phyloP scores from a whole-genome alignment of 2,888 invertebrate species.

The Argynnis bischoffii region DNA sequence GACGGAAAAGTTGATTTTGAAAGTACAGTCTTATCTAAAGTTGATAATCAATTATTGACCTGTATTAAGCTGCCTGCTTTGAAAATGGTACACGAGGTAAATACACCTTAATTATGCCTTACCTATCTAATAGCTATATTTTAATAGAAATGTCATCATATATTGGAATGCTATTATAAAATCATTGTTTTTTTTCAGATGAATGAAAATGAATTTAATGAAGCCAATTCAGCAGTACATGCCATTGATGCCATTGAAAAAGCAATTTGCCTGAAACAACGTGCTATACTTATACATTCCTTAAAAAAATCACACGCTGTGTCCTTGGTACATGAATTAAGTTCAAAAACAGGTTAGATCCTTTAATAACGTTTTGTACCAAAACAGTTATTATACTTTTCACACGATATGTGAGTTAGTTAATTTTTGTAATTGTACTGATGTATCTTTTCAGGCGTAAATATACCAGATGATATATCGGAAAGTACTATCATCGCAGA shows the following conservation, averaged over 20 bases:
- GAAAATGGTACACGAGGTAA: conserved; percentile 14
- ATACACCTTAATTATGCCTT: too few species aligned
- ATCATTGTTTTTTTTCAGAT: not conserved
- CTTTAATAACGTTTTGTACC: not conserved
- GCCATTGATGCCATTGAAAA: conserved; percentile 23
- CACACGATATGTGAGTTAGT: not conserved
- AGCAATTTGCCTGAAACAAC: conserved; percentile 28
- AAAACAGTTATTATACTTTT: not conserved
- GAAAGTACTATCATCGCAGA: conserved; percentile 41
- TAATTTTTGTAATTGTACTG: not conserved
- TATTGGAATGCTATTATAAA: not conserved
- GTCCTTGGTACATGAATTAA: conserved; percentile 22
- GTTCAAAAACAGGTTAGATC: conserved; percentile 15
- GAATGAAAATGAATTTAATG: not conserved
- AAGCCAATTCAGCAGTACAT: not conserved
- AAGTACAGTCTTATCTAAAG: not conserved
- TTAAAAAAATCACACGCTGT: not conserved
- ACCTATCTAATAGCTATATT: too few species aligned
- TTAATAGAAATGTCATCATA: too few species aligned
- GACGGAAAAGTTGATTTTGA: conserved; percentile 6
- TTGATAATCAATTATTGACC: conserved; percentile 7
- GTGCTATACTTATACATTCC: conserved; percentile 9
- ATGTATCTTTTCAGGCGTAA: conserved; percentile 35
- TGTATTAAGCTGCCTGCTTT: conserved; percentile 23
- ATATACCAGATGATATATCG: conserved; percentile 31